Conservation (phyloP, 2,888 invertebrate species). For the Tetanocera ferruginea region DNA sequence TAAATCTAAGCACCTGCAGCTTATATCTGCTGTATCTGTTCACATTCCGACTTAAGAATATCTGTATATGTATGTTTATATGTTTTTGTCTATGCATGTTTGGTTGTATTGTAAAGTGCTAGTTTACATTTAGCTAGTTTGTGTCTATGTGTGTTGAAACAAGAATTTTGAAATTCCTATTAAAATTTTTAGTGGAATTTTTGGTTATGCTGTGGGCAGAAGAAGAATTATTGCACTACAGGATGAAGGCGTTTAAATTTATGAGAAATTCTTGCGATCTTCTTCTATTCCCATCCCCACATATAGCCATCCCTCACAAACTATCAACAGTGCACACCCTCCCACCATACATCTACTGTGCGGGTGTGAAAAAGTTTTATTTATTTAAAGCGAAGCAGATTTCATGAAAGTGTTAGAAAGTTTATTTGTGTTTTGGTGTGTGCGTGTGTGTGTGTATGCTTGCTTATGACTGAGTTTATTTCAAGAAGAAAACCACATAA, state of each 20-base stretch:
- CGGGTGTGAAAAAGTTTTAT: too few relatives aligned
- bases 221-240: constrained; percentile 14
- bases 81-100: neutral
- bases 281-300: neutral
- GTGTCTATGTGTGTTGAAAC: too few relatives aligned
- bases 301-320: neutral
- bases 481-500: constrained; percentile 15
- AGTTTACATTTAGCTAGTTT: too few relatives aligned
- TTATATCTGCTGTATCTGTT: neutral
- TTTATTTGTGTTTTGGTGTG: neutral
- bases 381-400: neutral
- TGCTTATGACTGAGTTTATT: neutral
- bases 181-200: constrained; percentile 31
- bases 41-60: constrained; percentile 18
- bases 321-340: neutral
- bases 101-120: neutral
- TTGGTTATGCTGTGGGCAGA: constrained; percentile 6
- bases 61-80: neutral
- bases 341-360: too few relatives aligned
- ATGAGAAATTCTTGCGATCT: neutral
- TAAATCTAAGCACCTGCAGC: constrained; percentile 36
- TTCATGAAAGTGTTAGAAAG: neutral
- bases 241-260: neutral
- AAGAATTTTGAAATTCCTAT: constrained; percentile 20
- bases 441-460: neutral